Conservation (phyloP, 2,888 invertebrate species). For the Athalia rosae region DNA sequence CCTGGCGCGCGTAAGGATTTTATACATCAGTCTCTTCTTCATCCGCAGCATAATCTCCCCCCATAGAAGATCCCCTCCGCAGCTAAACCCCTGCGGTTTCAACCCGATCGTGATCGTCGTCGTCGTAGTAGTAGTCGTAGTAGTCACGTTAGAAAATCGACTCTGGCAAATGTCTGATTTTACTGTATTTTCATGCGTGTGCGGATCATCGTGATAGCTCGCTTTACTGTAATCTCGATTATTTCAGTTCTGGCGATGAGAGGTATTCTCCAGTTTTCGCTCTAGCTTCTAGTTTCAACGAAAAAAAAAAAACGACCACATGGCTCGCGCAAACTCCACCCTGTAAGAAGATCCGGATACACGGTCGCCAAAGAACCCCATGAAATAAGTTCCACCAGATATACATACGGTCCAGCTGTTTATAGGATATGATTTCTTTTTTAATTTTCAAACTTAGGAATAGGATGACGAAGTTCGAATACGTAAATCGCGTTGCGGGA, state of each 20-base stretch:
- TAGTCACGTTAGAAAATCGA: background rate
- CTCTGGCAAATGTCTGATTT: too few relatives aligned
- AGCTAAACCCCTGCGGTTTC: background rate
- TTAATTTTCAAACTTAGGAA: too few relatives aligned
- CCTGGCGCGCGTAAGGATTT: slow-evolving; percentile 19
- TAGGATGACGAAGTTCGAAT: too few relatives aligned
- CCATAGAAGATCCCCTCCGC: too few relatives aligned
- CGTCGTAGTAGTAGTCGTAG: slow-evolving; percentile 16
- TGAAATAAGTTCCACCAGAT: background rate
- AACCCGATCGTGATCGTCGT: slow-evolving; percentile 27
- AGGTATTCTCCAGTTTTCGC: background rate
- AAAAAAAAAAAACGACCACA: slow-evolving; percentile 6
- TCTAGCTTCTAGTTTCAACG: slow-evolving; percentile 20
- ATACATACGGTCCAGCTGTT: too few relatives aligned
- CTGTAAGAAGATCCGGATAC: slow-evolving; percentile 34
- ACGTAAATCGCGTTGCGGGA: too few relatives aligned
- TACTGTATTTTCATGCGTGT: too few relatives aligned
- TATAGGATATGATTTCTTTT: too few relatives aligned
- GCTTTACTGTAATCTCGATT: too few relatives aligned
- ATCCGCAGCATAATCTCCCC: too few relatives aligned
- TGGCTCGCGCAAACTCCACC: slow-evolving; percentile 34
- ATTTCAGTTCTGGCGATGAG: background rate
- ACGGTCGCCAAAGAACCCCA: background rate
- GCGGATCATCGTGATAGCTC: too few relatives aligned
- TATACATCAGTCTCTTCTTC: background rate